Conservation (phyloP, 2,888 invertebrate species). For the Polymixis flavicincta region DNA sequence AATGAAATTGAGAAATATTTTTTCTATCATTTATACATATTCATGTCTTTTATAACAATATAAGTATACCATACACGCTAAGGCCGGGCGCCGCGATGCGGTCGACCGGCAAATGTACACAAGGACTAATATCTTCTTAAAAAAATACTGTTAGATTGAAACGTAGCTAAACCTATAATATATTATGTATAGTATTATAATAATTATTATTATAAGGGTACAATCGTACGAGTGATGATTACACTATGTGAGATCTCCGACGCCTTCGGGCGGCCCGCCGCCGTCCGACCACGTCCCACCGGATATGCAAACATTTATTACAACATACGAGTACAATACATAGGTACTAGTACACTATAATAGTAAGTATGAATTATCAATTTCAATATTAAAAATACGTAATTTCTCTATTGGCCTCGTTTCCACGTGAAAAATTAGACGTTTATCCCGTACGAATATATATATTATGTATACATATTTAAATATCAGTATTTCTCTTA, state of each 20-base stretch:
- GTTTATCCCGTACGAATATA: constrained; percentile 90
- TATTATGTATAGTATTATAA: constrained; percentile 87
- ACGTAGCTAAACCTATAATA: constrained; percentile 89
- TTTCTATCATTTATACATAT: constrained; percentile 88
- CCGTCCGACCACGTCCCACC: constrained; percentile 88
- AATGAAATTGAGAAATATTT: constrained; percentile 88
- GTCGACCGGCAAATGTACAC: constrained; percentile 87
- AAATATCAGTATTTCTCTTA: constrained; percentile 88
- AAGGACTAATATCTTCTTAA: constrained; percentile 91
- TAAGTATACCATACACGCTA: constrained; percentile 89
- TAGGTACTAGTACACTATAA: constrained; percentile 84
- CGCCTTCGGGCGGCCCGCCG: constrained; percentile 87
- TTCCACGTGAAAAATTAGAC: constrained; percentile 89
- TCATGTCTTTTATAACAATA: constrained; percentile 89
- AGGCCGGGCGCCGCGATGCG: constrained; percentile 83
- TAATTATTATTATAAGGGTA: constrained; percentile 85
- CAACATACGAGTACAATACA: constrained; percentile 82
- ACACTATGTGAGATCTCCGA: constrained; percentile 90
- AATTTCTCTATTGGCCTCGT: constrained; percentile 90
- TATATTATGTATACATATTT: constrained; percentile 90
- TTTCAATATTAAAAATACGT: constrained; percentile 91
- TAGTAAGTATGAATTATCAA: constrained; percentile 88
- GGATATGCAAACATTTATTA: constrained; percentile 89
- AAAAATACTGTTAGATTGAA: constrained; percentile 91
- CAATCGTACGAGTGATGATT: constrained; percentile 89